Base-by-base conservation (phyloP, 1,140 invertebrate species). In the Scaptomyza pallida region DNA sequence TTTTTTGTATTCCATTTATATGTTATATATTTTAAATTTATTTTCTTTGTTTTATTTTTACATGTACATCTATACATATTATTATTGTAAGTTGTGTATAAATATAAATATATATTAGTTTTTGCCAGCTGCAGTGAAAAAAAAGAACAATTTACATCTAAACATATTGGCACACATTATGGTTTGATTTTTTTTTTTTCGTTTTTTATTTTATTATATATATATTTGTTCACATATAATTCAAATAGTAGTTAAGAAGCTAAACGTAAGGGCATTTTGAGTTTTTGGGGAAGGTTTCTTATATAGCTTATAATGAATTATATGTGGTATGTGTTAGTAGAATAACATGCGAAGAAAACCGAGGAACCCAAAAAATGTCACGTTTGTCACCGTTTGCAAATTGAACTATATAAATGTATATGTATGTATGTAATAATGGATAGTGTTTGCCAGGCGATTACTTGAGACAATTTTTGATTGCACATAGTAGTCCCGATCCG, bases 31-130 rank as follows among this genome's bases (percentile, higher is more conserved):
- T n/a, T n/a, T n/a, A n/a, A n/a, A n/a, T 44, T 54, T 56, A 57
- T 80, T 54, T 19, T 64, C 41, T 61, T 68, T 54, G 9, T 52
- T 45, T 55, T 54, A 55, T 70, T 67, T 71, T 67, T 77, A 63
- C 78, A 68, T 81, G 70, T 85, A 85, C 77, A 85, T 74, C 79
- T 85, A 77, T 86, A 85, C 81, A 89, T 88, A 88, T 83, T 62
- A 35, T 56, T 59, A 51, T 67, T 59, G 10, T 44, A 43, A 37
- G 10, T 55, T 72, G 16, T 41, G 12, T 55, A 19, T 40, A 21
- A 40, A 17, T 48, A 23, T 72, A 60, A 48, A 37, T 67, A 40
- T 33, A 47, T 59, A 65, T 63, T 54, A 41, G 52, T 48, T 26
- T 40, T 48, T 63, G 59, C 61, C 60, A 67, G 41, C 59, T 59